A percentile compares a stretch with the other conserved stretches of the same genome.
These are phyloP conservation scores for Turritopsis rubra DNA, from an alignment of 30 jellyfish, hydroid and myxozoan species.

Conservation along the genomic window DNA sequence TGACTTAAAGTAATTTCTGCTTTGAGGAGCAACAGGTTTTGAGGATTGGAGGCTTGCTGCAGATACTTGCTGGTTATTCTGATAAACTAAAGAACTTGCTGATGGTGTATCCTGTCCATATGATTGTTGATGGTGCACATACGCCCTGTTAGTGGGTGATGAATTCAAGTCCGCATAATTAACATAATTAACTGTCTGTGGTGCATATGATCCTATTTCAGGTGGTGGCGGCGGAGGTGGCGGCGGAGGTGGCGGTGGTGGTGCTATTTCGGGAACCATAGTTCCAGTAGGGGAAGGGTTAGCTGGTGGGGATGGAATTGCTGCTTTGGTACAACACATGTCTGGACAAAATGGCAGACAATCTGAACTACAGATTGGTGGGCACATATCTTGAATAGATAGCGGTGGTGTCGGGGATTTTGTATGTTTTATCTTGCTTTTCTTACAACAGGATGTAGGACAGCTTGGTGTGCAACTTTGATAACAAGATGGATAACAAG, in stretches of 20 bases:
- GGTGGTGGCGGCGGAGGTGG: constrained; percentile 34
- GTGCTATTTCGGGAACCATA: not conserved
- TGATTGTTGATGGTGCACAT: not conserved
- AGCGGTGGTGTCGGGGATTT: constrained; percentile 5
- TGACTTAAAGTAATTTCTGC: not conserved
- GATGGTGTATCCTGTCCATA: not conserved
- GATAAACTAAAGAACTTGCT: not conserved
- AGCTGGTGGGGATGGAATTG: constrained; percentile 20
- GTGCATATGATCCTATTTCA: constrained; percentile 23
- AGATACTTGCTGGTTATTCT: not conserved
- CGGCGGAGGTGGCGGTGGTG: constrained; percentile 34
- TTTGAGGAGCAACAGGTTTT: not conserved
- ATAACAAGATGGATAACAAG: constrained; percentile 38
- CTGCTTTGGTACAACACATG: constrained; percentile 16
- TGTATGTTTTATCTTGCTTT: constrained; percentile 3
- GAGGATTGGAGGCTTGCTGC: not conserved
- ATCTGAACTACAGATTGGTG: constrained; percentile 29
- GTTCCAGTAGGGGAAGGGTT: constrained; percentile 7
- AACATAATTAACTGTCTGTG: constrained; percentile 1
- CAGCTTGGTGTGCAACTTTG: constrained; percentile 38
- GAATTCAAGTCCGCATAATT: not conserved
- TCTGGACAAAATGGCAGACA: constrained; percentile 37
- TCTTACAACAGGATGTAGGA: constrained; percentile 20
- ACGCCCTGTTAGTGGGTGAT: constrained; percentile 10
- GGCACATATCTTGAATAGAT: constrained; percentile 32